Percentiles rank a stretch among this genome's conserved stretches.
phyloP scores from a whole-genome alignment of 2,888 invertebrate genomes.

The Deilephila porcellus region DNA sequence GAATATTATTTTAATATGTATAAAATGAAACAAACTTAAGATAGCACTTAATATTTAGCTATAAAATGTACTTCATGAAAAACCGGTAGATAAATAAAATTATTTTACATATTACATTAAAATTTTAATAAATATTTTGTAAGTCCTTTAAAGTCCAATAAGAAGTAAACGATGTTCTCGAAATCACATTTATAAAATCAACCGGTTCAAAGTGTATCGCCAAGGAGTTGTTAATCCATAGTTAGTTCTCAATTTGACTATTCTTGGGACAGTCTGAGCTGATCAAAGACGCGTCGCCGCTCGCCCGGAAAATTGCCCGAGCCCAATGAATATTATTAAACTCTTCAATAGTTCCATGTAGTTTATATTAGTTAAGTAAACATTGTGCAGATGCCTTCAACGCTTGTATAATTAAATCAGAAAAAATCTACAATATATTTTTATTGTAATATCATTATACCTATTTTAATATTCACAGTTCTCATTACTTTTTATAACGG shows the following conservation, averaged over 20 bases:
- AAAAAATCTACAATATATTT: not conserved
- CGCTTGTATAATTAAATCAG: slow-evolving; percentile 16
- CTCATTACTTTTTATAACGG: too few relatives aligned
- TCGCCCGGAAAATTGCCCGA: slow-evolving; percentile 82
- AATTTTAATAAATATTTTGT: not conserved
- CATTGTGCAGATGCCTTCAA: slow-evolving; percentile 38
- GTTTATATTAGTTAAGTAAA: slow-evolving; percentile 72
- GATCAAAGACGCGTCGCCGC: slow-evolving; percentile 82
- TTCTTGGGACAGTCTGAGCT: slow-evolving; percentile 65
- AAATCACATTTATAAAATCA: slow-evolving; percentile 20
- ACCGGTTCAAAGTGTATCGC: slow-evolving; percentile 14
- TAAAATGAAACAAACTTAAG: too few relatives aligned
- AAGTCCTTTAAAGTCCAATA: not conserved
- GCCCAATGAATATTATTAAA: slow-evolving; percentile 85
- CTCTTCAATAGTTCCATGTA: slow-evolving; percentile 80
- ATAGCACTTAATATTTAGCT: too few relatives aligned
- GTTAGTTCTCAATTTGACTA: slow-evolving; percentile 72
- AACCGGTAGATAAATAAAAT: too few relatives aligned
- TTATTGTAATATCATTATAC: not conserved
- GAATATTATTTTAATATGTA: too few relatives aligned
- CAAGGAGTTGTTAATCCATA: slow-evolving; percentile 56
- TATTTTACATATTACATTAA: too few relatives aligned
- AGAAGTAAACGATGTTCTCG: not conserved
- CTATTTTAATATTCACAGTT: not conserved
- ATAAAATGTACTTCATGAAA: too few relatives aligned